These are phyloP conservation scores for Linnaemya tessellans DNA, from an alignment of 2,888 invertebrate species.

Conservation along the genomic window DNA sequence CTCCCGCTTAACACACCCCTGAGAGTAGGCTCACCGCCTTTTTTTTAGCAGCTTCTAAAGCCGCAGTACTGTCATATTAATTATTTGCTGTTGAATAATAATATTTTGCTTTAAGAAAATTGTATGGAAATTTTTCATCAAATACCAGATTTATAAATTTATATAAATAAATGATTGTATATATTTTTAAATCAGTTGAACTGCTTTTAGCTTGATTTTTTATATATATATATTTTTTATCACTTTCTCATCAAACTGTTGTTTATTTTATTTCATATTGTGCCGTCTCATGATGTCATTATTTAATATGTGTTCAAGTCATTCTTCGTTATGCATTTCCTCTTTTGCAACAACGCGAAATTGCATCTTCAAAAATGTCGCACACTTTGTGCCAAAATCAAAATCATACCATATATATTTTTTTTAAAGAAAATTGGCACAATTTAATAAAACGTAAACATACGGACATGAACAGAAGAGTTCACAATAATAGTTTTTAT, in stretches of 20 bases:
- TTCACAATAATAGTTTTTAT: not conserved
- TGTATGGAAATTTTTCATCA: too few relatives aligned
- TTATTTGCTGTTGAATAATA: too few relatives aligned
- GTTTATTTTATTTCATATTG: not conserved
- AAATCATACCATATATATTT: not conserved
- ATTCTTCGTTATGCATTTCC: conserved; percentile 10
- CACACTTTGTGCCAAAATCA: not conserved
- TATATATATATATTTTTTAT: too few relatives aligned
- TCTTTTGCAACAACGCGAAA: not conserved
- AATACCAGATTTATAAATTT: not conserved
- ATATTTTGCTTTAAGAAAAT: not conserved
- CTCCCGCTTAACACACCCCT: not conserved
- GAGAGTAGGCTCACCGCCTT: not conserved
- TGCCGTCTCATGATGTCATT: conserved; percentile 32
- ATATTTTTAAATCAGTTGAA: too few relatives aligned
- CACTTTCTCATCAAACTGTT: not conserved
- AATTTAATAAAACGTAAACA: conserved; percentile 23
- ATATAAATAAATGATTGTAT: too few relatives aligned
- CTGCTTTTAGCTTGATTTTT: too few relatives aligned
- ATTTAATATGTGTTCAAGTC: conserved; percentile 12
- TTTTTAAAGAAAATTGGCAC: conserved; percentile 32
- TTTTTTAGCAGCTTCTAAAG: not conserved
- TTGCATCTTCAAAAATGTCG: not conserved
- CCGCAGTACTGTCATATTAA: too few relatives aligned
- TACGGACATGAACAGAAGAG: not conserved